These are phyloP conservation scores for Drosophila aldrichi DNA, from an alignment of 2,888 invertebrate species.

Conservation along the genomic window DNA sequence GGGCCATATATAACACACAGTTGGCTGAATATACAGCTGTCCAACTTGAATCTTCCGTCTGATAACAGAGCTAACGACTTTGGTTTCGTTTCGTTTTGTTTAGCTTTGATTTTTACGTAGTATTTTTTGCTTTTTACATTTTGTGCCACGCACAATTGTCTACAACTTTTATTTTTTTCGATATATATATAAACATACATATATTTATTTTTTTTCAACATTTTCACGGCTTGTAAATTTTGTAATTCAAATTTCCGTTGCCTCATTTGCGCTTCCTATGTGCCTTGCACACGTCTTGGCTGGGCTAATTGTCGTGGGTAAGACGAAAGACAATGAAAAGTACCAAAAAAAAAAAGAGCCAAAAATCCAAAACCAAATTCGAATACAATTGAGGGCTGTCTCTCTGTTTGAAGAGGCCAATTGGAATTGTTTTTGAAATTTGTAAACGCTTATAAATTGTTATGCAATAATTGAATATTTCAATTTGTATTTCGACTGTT, in stretches of 20 bases:
- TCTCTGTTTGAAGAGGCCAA: slow-evolving; percentile 40
- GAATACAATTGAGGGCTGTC: slow-evolving; percentile 38
- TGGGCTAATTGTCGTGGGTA: slow-evolving; percentile 69
- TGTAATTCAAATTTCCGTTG: slow-evolving; percentile 71
- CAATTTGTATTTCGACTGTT: slow-evolving; percentile 10
- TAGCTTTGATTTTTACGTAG: slow-evolving; percentile 3
- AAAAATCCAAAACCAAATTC: slow-evolving; percentile 31
- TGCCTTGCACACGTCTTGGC: slow-evolving; percentile 25
- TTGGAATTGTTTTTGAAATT: slow-evolving; percentile 38
- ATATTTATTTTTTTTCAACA: slow-evolving; percentile 1
- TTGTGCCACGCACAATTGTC: slow-evolving; percentile 51
- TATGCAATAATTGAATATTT: slow-evolving; percentile 60
- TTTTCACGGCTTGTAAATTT: slow-evolving; percentile 62
- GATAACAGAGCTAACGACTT: slow-evolving; percentile 59
- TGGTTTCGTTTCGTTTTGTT: slow-evolving; percentile 30
- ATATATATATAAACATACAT: slow-evolving; percentile 1
- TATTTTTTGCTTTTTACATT: slow-evolving; percentile 25
- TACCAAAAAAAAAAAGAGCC: neutral
- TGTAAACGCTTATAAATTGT: slow-evolving; percentile 36
- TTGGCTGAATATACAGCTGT: slow-evolving; percentile 42
- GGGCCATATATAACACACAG: slow-evolving; percentile 58
- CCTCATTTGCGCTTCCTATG: slow-evolving; percentile 61
- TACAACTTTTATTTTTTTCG: slow-evolving; percentile 13
- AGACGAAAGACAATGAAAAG: slow-evolving; percentile 20
- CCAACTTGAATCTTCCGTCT: slow-evolving; percentile 60